Percentiles rank a stretch among this genome's conserved stretches.
These are phyloP conservation scores for Melipona quadrifasciata DNA, from an alignment of 1,140 invertebrate genomes.

Conservation along the genomic window DNA sequence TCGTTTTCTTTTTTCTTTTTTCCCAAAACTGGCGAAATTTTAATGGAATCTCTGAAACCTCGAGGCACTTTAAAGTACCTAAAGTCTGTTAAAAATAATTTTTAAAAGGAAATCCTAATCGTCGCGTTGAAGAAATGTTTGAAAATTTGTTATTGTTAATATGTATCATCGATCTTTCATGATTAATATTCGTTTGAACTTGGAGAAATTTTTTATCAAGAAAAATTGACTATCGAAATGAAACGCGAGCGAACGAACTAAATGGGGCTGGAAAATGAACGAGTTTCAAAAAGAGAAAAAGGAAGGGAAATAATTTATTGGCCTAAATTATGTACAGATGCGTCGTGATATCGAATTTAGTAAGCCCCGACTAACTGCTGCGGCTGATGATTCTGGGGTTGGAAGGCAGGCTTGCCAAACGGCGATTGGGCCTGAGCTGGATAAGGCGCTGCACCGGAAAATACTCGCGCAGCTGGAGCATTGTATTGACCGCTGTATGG, in stretches of 20 bases:
- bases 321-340: slow-evolving; percentile 80
- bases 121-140: background rate
- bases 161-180: background rate
- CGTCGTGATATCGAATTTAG: slow-evolving; percentile 44
- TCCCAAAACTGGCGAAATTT: background rate
- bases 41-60: background rate
- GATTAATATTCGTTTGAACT: background rate
- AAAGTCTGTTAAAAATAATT: background rate
- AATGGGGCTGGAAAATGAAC: background rate
- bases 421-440: slow-evolving; percentile 40
- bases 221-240: background rate
- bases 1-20: background rate
- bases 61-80: background rate
- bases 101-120: background rate
- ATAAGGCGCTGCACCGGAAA: slow-evolving; percentile 61
- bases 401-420: slow-evolving; percentile 62
- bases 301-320: slow-evolving; percentile 79
- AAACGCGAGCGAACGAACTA: background rate
- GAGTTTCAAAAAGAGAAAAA: background rate
- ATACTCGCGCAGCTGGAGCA: slow-evolving; percentile 61
- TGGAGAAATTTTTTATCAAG: background rate
- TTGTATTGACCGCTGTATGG: slow-evolving; percentile 73
- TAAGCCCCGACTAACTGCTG: slow-evolving; percentile 71
- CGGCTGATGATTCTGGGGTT: slow-evolving; percentile 76
- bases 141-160: background rate